A percentile compares a stretch with the other conserved stretches of the same genome.
Evolutionary conservation across 2,113 vertebrate species (phyloP).

Genomic region (Peromyscus leucopus): DNA sequence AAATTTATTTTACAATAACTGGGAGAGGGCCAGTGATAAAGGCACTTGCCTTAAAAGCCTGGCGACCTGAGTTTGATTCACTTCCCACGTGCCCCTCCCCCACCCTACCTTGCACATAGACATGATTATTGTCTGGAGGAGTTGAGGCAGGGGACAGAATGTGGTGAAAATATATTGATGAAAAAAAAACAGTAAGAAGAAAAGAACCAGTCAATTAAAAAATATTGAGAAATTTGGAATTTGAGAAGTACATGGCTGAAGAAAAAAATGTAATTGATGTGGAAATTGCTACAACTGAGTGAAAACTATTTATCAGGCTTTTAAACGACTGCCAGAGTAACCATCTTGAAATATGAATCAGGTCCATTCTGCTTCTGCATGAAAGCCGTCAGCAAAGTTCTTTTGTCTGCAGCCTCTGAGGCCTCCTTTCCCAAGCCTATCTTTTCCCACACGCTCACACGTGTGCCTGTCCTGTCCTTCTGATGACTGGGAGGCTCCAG

Average conservation of each 20-base stretch:
- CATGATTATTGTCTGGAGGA: background rate
- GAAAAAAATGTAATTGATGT: background rate
- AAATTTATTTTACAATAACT: conserved; percentile 17
- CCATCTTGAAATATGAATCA: background rate
- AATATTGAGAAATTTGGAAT: conserved; percentile 9
- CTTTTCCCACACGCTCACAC: background rate
- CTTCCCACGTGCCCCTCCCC: background rate
- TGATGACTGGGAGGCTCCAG: background rate
- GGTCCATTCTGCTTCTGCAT: background rate
- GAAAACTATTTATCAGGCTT: background rate
- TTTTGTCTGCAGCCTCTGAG: background rate
- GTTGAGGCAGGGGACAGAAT: background rate
- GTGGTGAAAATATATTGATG: background rate
- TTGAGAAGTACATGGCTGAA: background rate
- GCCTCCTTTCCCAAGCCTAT: background rate
- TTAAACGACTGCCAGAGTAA: background rate
- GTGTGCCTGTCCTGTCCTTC: background rate
- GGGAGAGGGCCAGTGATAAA: background rate
- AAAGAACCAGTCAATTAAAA: conserved; percentile 16
- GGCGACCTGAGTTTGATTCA: no score
- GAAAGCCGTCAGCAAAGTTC: background rate
- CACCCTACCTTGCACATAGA: background rate
- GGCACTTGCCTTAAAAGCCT: background rate
- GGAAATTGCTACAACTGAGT: background rate
- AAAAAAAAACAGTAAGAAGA: background rate